Conservation (phyloP, 1,140 invertebrate species). For the Metaphire vulgaris region DNA sequence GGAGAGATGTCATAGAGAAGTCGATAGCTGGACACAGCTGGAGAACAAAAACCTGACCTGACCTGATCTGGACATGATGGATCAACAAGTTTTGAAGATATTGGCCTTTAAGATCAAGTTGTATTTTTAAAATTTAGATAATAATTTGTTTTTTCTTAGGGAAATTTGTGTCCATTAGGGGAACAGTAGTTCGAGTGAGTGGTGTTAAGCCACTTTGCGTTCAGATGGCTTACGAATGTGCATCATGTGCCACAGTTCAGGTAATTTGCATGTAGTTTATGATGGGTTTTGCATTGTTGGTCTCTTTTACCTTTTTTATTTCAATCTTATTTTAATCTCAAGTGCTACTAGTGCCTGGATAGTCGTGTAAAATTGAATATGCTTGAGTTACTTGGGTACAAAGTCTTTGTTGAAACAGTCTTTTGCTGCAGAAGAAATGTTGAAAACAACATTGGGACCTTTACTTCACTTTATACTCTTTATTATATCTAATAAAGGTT, state of each 20-base stretch:
- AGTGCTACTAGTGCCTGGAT: slow-evolving; percentile 49
- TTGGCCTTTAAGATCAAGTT: too few relatives aligned
- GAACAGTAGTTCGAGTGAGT: slow-evolving; percentile 76
- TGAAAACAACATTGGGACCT: background rate
- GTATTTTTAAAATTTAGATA: too few relatives aligned
- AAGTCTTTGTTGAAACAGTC: background rate
- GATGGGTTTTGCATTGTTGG: slow-evolving; percentile 60
- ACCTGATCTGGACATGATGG: too few relatives aligned
- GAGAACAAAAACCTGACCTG: too few relatives aligned
- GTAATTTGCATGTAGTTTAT: slow-evolving; percentile 57
- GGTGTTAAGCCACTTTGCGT: slow-evolving; percentile 67
- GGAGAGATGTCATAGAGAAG: too few relatives aligned
- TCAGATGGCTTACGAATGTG: slow-evolving; percentile 70
- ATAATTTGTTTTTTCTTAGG: too few relatives aligned
- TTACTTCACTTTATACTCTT: background rate
- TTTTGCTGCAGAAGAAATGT: background rate
- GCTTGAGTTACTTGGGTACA: slow-evolving; percentile 50
- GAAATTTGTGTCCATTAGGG: slow-evolving; percentile 73
- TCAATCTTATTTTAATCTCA: too few relatives aligned
- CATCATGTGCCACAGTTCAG: slow-evolving; percentile 62
- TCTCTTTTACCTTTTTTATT: too few relatives aligned
- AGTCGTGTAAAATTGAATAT: slow-evolving; percentile 7
- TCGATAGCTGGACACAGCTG: too few relatives aligned
- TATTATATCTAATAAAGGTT: background rate
- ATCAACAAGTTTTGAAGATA: too few relatives aligned